These are phyloP conservation scores for Enteromius radiatus DNA, from an alignment of 2,797 vertebrate species.

Conservation along the genomic window DNA sequence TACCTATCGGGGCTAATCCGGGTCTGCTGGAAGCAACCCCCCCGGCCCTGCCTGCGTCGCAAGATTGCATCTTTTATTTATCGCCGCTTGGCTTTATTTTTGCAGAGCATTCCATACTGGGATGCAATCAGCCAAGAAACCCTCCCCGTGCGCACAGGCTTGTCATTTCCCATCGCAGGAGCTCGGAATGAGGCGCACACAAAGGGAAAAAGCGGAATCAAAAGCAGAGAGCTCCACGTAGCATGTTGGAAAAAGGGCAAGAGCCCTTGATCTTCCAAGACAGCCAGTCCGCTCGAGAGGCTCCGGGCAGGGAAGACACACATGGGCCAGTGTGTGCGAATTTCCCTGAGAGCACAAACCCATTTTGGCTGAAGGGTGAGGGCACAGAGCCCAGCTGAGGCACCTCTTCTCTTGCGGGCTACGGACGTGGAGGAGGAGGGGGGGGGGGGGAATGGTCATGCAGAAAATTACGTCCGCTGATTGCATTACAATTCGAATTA, in stretches of 20 bases:
- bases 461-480: slow-evolving; percentile 84
- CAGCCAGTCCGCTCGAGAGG: slow-evolving; percentile 43
- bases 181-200: slow-evolving; percentile 83
- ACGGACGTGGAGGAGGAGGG: slow-evolving; percentile 60
- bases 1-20: slow-evolving; percentile 71
- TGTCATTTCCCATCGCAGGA: slow-evolving; percentile 91
- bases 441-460: slow-evolving; percentile 78
- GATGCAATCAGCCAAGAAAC: slow-evolving; percentile 94
- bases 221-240: slow-evolving; percentile 72
- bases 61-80: slow-evolving; percentile 98
- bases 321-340: slow-evolving; percentile 41
- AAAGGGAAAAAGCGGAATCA: slow-evolving; percentile 67
- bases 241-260: slow-evolving; percentile 65
- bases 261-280: slow-evolving; percentile 57
- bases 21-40: slow-evolving; percentile 76
- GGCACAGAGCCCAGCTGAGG: slow-evolving; percentile 69
- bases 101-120: slow-evolving; percentile 91
- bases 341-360: slow-evolving; percentile 57
- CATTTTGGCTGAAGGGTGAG: slow-evolving; percentile 70
- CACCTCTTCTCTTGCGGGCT: slow-evolving; percentile 63
- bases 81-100: slow-evolving; percentile 91
- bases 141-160: slow-evolving; percentile 85
- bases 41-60: slow-evolving; percentile 77
- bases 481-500: slow-evolving; percentile 83
- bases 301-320: slow-evolving; percentile 54